phyloP scores from a whole-genome alignment of 2,113 vertebrate genomes.

The Carlito syrichta region DNA sequence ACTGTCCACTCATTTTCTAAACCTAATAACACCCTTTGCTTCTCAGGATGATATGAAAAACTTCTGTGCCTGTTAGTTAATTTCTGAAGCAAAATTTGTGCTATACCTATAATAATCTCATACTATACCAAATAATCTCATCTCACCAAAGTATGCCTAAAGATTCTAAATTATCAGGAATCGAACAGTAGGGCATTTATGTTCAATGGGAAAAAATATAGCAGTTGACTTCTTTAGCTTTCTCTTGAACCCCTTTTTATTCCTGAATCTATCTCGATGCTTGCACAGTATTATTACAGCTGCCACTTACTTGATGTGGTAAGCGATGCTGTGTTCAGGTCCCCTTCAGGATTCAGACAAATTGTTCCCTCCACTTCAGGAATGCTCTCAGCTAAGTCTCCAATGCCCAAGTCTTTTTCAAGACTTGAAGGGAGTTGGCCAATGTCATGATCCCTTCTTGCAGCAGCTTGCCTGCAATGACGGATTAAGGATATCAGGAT shows the following conservation, averaged over 20 bases:
- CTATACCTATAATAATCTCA: rapidly evolving
- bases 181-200: not conserved
- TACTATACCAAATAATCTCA: rapidly evolving
- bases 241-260: not conserved
- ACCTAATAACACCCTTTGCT: not conserved
- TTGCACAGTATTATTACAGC: not conserved
- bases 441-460: not conserved
- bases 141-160: not conserved
- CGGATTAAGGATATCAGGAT: not conserved
- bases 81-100: not conserved
- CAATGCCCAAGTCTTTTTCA: not conserved
- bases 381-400: not conserved
- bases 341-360: not conserved
- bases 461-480: not conserved
- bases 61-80: not conserved
- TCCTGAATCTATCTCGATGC: not conserved
- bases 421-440: not conserved
- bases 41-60: not conserved
- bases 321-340: not conserved
- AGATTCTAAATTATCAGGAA: not conserved
- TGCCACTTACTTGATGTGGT: not conserved
- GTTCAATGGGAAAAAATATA: not conserved
- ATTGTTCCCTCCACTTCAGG: not conserved
- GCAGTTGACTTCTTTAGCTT: not conserved
- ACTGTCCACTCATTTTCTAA: not conserved